Conservation (phyloP, 2,113 vertebrate species). For the Paedocypris sp. region DNA sequence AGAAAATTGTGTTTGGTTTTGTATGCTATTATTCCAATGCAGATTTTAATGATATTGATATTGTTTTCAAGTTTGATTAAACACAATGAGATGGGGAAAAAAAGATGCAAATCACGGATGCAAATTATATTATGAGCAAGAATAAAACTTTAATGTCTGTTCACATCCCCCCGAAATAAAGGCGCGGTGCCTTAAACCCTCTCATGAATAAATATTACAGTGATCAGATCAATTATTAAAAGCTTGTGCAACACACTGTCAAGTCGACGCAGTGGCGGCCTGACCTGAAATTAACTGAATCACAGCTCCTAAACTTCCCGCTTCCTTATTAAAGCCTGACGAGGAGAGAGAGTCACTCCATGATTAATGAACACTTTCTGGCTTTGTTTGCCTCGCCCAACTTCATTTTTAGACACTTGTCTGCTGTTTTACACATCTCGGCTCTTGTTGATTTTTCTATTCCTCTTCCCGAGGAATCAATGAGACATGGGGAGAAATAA, state of each 20-base stretch:
- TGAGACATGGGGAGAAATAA: slow-evolving; percentile 40
- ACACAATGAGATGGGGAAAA: no score
- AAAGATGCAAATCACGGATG: no score
- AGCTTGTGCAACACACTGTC: not conserved
- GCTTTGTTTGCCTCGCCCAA: slow-evolving; percentile 20
- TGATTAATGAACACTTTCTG: slow-evolving; percentile 3
- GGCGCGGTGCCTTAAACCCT: not conserved
- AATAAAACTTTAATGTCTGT: no score
- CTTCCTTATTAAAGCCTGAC: not conserved
- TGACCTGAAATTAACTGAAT: not conserved
- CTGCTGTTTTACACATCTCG: slow-evolving; percentile 35
- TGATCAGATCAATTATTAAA: not conserved
- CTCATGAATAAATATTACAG: not conserved
- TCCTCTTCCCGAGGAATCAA: slow-evolving; percentile 31
- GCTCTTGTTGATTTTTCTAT: slow-evolving; percentile 28
- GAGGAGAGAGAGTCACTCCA: not conserved
- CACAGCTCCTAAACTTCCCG: not conserved
- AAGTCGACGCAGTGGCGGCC: not conserved
- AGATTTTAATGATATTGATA: not conserved
- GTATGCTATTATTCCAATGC: no score
- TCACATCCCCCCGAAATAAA: no score
- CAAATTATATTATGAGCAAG: no score
- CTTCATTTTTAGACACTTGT: slow-evolving; percentile 15
- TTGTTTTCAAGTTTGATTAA: no score
- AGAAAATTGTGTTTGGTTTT: no score